Conservation (phyloP, 2,113 vertebrate genomes). For the Esox niger region DNA sequence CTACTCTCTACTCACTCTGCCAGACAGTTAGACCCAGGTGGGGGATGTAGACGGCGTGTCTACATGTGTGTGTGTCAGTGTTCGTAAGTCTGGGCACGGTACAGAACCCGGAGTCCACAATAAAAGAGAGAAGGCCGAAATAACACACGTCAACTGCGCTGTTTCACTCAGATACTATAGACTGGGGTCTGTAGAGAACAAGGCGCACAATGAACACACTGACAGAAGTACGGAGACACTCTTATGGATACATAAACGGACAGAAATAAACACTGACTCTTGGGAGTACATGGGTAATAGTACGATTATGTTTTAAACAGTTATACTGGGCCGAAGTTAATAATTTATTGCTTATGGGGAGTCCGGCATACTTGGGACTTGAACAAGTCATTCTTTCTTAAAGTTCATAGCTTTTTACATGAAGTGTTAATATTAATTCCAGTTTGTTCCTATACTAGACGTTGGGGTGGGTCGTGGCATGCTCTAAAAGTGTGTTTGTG, state of each 20-base stretch:
- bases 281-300: background rate
- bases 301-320: too few species aligned
- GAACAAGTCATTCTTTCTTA: too few species aligned
- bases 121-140: constrained; percentile 48
- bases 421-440: too few species aligned
- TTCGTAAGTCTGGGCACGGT: constrained; percentile 31
- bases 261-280: background rate
- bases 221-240: background rate
- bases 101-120: constrained; percentile 59
- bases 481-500: too few species aligned
- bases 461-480: too few species aligned
- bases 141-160: constrained; percentile 54
- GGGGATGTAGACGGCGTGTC: constrained; percentile 10
- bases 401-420: too few species aligned
- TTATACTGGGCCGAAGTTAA: too few species aligned
- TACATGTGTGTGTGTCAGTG: constrained; percentile 28
- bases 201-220: background rate
- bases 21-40: constrained; percentile 66
- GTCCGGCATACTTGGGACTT: too few species aligned
- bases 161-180: constrained; percentile 24
- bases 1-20: constrained; percentile 50
- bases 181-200: background rate
- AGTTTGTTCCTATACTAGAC: too few species aligned
- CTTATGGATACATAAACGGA: background rate
- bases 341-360: too few species aligned